These are phyloP conservation scores for Axea sp. DNA, from an alignment of 2,888 invertebrate species.

Conservation along the genomic window DNA sequence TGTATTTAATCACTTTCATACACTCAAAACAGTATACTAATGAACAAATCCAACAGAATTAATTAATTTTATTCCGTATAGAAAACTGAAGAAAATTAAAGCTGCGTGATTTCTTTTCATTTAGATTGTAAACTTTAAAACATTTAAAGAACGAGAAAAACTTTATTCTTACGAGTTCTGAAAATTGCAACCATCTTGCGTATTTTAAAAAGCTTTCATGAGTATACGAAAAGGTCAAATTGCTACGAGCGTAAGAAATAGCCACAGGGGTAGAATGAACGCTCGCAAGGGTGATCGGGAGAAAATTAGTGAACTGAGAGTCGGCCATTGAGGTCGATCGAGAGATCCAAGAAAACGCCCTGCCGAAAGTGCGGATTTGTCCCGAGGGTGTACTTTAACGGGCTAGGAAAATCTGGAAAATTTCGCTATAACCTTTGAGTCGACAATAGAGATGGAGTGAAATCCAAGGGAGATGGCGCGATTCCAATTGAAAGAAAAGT, in stretches of 20 bases:
- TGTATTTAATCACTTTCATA: no score
- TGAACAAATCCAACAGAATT: no score
- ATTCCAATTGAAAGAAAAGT: conserved; percentile 55
- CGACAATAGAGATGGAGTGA: neutral
- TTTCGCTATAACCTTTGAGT: conserved; percentile 62
- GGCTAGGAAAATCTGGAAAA: conserved; percentile 68
- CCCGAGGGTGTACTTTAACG: conserved; percentile 73
- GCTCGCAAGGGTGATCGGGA: conserved; percentile 58
- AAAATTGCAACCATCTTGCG: conserved; percentile 26
- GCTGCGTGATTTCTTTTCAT: no score
- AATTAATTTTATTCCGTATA: no score
- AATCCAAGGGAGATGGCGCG: conserved; percentile 18
- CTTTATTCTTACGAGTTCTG: no score
- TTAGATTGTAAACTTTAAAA: no score
- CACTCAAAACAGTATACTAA: no score
- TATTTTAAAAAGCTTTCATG: conserved; percentile 53
- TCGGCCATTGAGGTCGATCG: conserved; percentile 62
- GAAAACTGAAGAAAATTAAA: no score
- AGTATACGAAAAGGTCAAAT: conserved; percentile 43
- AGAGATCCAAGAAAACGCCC: conserved; percentile 65
- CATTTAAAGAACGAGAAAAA: no score
- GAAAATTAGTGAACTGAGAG: conserved; percentile 67
- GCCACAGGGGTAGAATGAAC: conserved; percentile 64
- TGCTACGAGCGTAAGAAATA: conserved; percentile 62
- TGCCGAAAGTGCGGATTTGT: conserved; percentile 74